A percentile compares a stretch with the other conserved stretches of the same genome.
phyloP scores from a whole-genome alignment of 2,888 invertebrate genomes.

The Sminthurides aquaticus region DNA sequence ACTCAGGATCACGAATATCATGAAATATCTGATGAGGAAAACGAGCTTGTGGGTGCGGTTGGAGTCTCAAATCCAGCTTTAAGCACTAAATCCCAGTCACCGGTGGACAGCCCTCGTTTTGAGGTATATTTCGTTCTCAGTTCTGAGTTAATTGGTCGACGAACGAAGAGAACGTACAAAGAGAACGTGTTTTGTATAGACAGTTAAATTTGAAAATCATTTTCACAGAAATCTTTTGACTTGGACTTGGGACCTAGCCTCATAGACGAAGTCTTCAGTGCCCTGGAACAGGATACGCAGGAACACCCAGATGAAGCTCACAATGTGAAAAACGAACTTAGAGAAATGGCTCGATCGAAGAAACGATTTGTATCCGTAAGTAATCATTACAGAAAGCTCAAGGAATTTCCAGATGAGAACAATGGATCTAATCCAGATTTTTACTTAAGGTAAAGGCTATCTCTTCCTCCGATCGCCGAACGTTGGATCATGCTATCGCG shows the following conservation, averaged over 20 bases:
- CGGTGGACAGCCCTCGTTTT: conserved; percentile 50
- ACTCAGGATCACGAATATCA: conserved; percentile 65
- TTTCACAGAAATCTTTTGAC: conserved; percentile 53
- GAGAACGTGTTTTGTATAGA: too few relatives aligned
- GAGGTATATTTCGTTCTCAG: conserved; percentile 47
- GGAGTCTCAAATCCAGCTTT: conserved; percentile 41
- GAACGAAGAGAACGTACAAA: too few relatives aligned
- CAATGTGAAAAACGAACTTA: conserved; percentile 63
- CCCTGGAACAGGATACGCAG: conserved; percentile 44
- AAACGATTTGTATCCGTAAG: conserved; percentile 54
- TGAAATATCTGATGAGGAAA: conserved; percentile 73
- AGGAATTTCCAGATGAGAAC: too few relatives aligned
- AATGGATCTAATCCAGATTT: too few relatives aligned
- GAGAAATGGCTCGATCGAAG: conserved; percentile 54
- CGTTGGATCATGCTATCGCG: conserved; percentile 84
- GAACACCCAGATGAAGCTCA: conserved; percentile 51
- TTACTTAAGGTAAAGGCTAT: conserved; percentile 69
- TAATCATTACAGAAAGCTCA: background rate
- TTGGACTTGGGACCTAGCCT: conserved; percentile 65
- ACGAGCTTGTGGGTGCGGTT: conserved; percentile 43
- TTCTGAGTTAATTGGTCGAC: too few relatives aligned
- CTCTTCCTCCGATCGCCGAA: conserved; percentile 84
- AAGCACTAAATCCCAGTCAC: conserved; percentile 43
- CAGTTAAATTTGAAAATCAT: background rate
- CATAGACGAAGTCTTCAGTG: conserved; percentile 79